A percentile compares a stretch with the other conserved stretches of the same genome.
Evolutionary conservation across 2,113 vertebrate species (phyloP).

Genomic region (Motacilla alba): DNA sequence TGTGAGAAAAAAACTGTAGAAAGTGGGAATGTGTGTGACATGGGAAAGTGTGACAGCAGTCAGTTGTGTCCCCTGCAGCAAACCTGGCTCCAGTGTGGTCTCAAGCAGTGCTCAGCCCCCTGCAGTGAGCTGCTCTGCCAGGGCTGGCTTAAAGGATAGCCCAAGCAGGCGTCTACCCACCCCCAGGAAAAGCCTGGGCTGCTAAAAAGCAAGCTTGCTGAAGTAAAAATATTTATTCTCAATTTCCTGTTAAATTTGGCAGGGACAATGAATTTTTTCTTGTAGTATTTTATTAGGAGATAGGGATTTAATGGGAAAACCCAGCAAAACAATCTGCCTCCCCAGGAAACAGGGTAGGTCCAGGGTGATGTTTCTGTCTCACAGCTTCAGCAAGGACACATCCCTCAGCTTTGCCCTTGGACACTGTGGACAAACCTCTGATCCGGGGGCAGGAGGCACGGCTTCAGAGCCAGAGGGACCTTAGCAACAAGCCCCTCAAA

Average conservation of each 20-base stretch:
- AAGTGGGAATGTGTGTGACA: not conserved
- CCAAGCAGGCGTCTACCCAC: slow-evolving; percentile 25
- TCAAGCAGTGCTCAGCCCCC: not conserved
- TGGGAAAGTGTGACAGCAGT: not conserved
- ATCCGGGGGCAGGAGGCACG: fast-evolving
- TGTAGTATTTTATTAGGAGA: slow-evolving; percentile 55
- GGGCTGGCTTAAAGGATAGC: slow-evolving; percentile 49
- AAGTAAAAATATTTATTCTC: slow-evolving; percentile 59
- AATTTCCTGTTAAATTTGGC: slow-evolving; percentile 63
- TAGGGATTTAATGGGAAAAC: slow-evolving; percentile 43
- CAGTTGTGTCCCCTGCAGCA: not conserved
- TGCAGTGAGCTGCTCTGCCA: slow-evolving; percentile 16
- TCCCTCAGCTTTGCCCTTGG: not conserved
- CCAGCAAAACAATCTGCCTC: slow-evolving; percentile 27
- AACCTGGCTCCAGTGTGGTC: slow-evolving; percentile 12
- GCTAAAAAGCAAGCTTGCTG: slow-evolving; percentile 29
- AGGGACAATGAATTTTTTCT: slow-evolving; percentile 27
- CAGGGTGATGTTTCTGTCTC: not conserved
- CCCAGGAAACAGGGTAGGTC: not conserved
- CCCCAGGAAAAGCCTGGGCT: slow-evolving; percentile 27
- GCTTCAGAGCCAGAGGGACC: not conserved
- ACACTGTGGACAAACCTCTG: not conserved
- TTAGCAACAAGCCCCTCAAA: not conserved
- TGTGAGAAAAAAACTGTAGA: not conserved
- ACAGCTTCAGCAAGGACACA: not conserved